A percentile compares a stretch with the other conserved stretches of the same genome.
These are phyloP conservation scores for Drosophila borealis DNA, from an alignment of 2,888 invertebrate genomes.

Conservation along the genomic window DNA sequence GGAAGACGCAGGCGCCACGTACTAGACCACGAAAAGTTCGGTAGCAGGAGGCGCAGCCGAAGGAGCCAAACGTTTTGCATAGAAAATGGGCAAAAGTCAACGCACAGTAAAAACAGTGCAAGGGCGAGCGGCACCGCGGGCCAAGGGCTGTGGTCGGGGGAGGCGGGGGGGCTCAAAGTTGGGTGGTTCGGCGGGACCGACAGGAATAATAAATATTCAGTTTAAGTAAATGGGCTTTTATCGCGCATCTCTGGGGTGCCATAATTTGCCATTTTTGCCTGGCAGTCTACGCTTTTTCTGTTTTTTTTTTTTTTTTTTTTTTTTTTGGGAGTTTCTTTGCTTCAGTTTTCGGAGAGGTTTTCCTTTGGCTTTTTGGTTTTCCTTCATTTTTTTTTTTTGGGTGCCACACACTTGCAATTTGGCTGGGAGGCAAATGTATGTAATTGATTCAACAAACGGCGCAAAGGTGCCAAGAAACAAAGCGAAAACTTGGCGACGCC, in stretches of 20 bases:
- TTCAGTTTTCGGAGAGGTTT: constrained; percentile 24
- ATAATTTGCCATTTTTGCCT: constrained; percentile 81
- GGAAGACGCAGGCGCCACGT: constrained; percentile 47
- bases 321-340: constrained; percentile 33
- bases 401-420: constrained; percentile 50
- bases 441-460: constrained; percentile 75
- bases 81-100: constrained; percentile 70
- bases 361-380: constrained; percentile 1
- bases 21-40: constrained; percentile 29
- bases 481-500: constrained; percentile 58
- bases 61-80: constrained; percentile 70
- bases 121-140: neutral
- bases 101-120: constrained; percentile 29
- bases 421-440: constrained; percentile 62
- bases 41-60: constrained; percentile 24
- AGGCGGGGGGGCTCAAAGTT: neutral
- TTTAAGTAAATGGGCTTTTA: constrained; percentile 81
- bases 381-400: constrained; percentile 25
- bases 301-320: constrained; percentile 32
- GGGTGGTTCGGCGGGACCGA: constrained; percentile 64
- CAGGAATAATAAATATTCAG: constrained; percentile 81
- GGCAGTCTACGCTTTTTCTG: constrained; percentile 49
- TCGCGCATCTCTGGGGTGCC: constrained; percentile 80
- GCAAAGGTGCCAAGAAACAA: constrained; percentile 73
- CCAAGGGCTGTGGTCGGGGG: neutral